phyloP scores from a whole-genome alignment of 2,888 invertebrate genomes.

The Tyria jacobaeae region DNA sequence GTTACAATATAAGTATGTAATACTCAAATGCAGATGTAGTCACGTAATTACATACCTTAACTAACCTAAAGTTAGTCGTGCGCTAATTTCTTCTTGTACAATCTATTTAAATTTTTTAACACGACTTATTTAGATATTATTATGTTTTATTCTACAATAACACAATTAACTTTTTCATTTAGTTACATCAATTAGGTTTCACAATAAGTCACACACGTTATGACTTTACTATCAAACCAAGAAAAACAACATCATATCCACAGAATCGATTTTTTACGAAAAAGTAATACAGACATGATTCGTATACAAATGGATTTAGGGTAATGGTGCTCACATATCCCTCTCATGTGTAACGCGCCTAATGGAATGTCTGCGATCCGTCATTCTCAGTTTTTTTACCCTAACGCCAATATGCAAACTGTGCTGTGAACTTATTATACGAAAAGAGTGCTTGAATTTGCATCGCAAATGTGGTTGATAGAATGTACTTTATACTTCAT shows the following conservation, averaged over 20 bases:
- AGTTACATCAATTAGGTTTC: neutral
- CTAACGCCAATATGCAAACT: constrained; percentile 43
- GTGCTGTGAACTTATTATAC: constrained; percentile 28
- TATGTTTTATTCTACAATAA: neutral
- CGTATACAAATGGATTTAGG: constrained; percentile 53
- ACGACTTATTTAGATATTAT: neutral
- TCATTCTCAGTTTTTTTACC: constrained; percentile 44
- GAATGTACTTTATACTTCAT: neutral
- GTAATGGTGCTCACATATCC: constrained; percentile 59
- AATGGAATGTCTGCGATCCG: constrained; percentile 58
- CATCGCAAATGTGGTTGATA: neutral
- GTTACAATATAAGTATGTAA: no score
- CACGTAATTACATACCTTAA: no score
- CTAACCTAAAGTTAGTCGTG: no score
- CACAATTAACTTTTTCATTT: no score
- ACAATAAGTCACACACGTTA: neutral
- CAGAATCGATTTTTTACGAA: constrained; percentile 34
- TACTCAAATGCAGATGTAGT: no score
- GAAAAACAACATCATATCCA: constrained; percentile 17
- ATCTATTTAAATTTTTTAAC: no score
- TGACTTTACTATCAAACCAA: neutral
- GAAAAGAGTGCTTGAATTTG: constrained; percentile 1
- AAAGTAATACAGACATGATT: constrained; percentile 49
- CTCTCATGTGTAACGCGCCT: constrained; percentile 41
- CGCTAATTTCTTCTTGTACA: no score